Base-by-base conservation (phyloP, 2,113 vertebrate species). In the Platanista minor region DNA sequence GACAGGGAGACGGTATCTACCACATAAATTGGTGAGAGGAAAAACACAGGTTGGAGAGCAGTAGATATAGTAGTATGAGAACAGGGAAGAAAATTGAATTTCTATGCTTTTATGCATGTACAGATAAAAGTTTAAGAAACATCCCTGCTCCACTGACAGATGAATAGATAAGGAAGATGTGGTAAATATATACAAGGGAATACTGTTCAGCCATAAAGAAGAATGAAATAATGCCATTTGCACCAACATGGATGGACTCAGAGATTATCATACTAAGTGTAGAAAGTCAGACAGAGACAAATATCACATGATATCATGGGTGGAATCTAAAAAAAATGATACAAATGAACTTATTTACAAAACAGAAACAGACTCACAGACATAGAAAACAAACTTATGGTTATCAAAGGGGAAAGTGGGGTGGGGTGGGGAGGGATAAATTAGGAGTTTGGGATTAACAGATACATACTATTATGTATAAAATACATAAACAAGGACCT, bases 61-160 rank as follows among this genome's bases (percentile, higher is more conserved):
- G 33, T 0, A 82, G 41, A 27, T 17, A n/a, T 0, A 8, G 41
- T 0, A 71, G 33, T 27, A 15, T 13, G n/a, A 78, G 5, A 66
- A 61, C 12, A 78, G 49, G 61, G 36, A 64, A 85, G 72, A 66
- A 71, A 77, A 46, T 2, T 13, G 31, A 64, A 74, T 59, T 46
- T 91, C 39, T 94, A 10, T 61, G 52, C n/a, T 88, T 75, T 81
- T 59, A 52, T 6, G 31, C 25, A 59, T 0, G 13, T 31, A 67
- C 52, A 93, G 46, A 90, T 49, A 20, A 25, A 92, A 64, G 69
- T 29, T 90, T 46, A 83, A 90, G 75, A 71, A 80, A 62, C 4
- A 46, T 25, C 41, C 91, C 69, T 86, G 46, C 54, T 91, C 52
- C 77, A 17, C 0, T 57, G 52, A 39, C 52, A 57, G n/a, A 57